Conservation (phyloP, 1,140 invertebrate species). For the Argopecten irradians region DNA sequence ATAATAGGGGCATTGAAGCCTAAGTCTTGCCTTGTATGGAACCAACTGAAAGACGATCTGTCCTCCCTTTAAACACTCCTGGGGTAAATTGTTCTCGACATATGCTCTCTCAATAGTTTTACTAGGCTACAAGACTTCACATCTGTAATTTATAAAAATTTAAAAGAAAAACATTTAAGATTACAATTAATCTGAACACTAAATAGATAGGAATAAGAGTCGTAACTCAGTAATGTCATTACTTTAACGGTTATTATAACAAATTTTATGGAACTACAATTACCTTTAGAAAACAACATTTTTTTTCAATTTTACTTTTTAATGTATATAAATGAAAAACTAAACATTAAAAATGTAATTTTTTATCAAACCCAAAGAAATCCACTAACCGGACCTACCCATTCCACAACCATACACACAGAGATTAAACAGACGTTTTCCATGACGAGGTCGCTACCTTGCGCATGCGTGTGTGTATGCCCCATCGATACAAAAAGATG, state of each 20-base stretch:
- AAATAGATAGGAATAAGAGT: slow-evolving; percentile 29
- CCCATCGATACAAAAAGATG: slow-evolving; percentile 17
- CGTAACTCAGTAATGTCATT: too few species aligned
- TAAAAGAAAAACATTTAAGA: slow-evolving; percentile 30
- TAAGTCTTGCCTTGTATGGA: slow-evolving; percentile 41
- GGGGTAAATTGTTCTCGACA: slow-evolving; percentile 47
- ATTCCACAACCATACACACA: neutral
- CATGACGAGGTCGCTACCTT: neutral
- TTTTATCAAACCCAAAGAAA: too few species aligned
- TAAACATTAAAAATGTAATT: too few species aligned
- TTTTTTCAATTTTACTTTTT: too few species aligned
- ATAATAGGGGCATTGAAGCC: slow-evolving; percentile 42
- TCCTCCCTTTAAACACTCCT: slow-evolving; percentile 38
- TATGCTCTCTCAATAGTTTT: slow-evolving; percentile 45
- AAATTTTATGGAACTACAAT: too few species aligned
- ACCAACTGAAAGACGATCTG: slow-evolving; percentile 50
- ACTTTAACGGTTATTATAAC: too few species aligned
- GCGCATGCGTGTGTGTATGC: slow-evolving; percentile 13
- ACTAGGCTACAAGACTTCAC: neutral
- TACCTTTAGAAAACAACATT: too few species aligned
- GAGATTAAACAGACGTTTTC: slow-evolving; percentile 9
- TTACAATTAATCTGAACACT: slow-evolving; percentile 28
- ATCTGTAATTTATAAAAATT: slow-evolving; percentile 33
- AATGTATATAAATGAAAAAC: too few species aligned
- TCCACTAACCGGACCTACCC: neutral